Evolutionary conservation across 2,888 invertebrate species (phyloP).

Genomic region (Adela reaumurella): DNA sequence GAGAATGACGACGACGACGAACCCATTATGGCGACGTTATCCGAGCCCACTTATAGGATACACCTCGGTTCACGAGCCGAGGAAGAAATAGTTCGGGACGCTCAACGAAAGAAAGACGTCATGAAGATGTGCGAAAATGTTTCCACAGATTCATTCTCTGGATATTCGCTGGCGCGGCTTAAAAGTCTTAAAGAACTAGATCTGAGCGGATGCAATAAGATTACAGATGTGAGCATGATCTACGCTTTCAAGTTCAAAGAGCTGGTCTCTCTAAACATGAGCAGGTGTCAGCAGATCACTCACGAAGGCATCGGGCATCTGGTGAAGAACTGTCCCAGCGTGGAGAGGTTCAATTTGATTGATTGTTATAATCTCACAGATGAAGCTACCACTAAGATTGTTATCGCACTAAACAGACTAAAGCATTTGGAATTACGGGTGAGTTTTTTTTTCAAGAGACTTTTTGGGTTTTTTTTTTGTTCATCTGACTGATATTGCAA

Average conservation of each 20-base stretch:
- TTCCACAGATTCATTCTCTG: constrained; percentile 32
- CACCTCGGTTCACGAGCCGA: constrained; percentile 64
- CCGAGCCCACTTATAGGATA: constrained; percentile 31
- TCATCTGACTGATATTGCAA: too few species aligned
- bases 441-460: constrained; percentile 18
- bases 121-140: constrained; percentile 59
- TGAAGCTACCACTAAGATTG: constrained; percentile 43
- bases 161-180: constrained; percentile 53
- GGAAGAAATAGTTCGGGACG: constrained; percentile 65
- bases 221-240: constrained; percentile 68
- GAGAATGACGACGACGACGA: constrained; percentile 20
- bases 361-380: constrained; percentile 69
- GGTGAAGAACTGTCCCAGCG: constrained; percentile 63
- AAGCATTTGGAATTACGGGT: constrained; percentile 58
- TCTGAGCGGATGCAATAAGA: constrained; percentile 64
- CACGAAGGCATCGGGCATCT: constrained; percentile 61
- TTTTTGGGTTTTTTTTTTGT: too few species aligned
- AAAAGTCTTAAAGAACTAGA: constrained; percentile 58
- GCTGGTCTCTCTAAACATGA: constrained; percentile 58
- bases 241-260: constrained; percentile 66
- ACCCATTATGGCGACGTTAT: constrained; percentile 27
- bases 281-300: constrained; percentile 68
- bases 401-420: constrained; percentile 40
- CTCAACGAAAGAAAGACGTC: constrained; percentile 60
- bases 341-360: constrained; percentile 64